Percentiles rank a stretch among this genome's conserved stretches.
Conservation (phyloP, 1,140 invertebrate genomes). For the Euura lappo region DNA sequence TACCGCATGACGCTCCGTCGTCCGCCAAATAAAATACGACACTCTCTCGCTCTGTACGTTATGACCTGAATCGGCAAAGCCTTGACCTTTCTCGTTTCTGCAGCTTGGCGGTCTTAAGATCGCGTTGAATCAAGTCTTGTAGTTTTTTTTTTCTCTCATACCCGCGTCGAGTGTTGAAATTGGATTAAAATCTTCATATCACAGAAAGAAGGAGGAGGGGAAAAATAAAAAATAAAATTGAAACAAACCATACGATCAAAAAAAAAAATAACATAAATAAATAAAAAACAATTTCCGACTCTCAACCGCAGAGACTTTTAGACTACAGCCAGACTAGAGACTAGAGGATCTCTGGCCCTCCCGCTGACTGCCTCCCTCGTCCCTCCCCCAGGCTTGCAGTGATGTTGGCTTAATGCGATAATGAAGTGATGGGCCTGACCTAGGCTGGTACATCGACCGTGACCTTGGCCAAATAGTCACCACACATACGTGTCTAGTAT, state of each 20-base stretch:
- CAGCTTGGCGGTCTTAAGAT: neutral
- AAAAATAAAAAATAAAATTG: neutral
- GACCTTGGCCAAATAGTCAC: slow-evolving; percentile 43
- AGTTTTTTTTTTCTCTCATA: neutral
- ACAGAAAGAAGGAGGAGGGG: neutral
- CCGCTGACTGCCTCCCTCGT: slow-evolving; percentile 16
- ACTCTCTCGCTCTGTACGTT: neutral
- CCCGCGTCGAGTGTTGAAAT: neutral
- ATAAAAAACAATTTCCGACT: no score
- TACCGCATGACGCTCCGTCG: neutral
- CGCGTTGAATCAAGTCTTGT: slow-evolving; percentile 1
- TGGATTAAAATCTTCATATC: no score
- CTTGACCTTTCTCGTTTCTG: slow-evolving; percentile 1
- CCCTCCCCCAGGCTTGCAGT: neutral
- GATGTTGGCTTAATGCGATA: slow-evolving; percentile 41
- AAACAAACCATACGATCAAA: no score
- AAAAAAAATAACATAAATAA: no score
- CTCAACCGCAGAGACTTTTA: no score
- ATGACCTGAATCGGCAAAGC: slow-evolving; percentile 1
- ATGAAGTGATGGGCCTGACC: slow-evolving; percentile 56
- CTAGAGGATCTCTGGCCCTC: slow-evolving; percentile 15
- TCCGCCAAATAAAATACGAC: neutral
- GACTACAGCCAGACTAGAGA: no score
- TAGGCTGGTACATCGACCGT: slow-evolving; percentile 52
- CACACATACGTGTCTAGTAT: slow-evolving; percentile 12